phyloP scores from a whole-genome alignment of 1,140 invertebrate genomes.

The Ceratoteleas bidentatus region DNA sequence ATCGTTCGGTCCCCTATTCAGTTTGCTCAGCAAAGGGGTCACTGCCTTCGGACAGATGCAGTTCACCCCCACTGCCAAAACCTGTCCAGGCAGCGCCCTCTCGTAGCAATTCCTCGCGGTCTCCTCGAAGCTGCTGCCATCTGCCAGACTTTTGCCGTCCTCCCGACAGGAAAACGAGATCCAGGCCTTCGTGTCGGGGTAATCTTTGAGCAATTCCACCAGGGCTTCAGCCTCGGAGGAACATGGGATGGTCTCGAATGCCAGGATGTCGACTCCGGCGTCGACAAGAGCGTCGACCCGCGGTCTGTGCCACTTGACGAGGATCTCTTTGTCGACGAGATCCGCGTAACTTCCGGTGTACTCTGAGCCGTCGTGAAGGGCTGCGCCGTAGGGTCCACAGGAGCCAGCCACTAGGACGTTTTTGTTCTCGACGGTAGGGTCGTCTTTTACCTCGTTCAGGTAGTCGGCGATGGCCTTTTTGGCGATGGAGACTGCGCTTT shows the following conservation, averaged over 20 bases:
- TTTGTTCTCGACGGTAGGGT: constrained; percentile 39
- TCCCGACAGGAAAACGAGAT: constrained; percentile 90
- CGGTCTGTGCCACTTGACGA: constrained; percentile 90
- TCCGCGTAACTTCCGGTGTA: constrained; percentile 92
- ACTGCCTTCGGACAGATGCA: constrained; percentile 87
- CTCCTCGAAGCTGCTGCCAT: constrained; percentile 88
- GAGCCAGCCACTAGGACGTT: constrained; percentile 88
- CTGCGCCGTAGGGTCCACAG: constrained; percentile 94
- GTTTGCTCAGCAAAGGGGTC: constrained; percentile 80
- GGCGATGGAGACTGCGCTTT: constrained; percentile 86
- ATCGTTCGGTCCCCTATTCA: constrained; percentile 72
- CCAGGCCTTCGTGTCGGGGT: constrained; percentile 88
- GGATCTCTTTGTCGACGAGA: constrained; percentile 83
- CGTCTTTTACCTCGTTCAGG: constrained; percentile 78
- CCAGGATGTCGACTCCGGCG: constrained; percentile 90
- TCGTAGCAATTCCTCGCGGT: constrained; percentile 85
- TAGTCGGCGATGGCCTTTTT: constrained; percentile 83
- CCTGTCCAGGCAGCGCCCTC: constrained; percentile 82
- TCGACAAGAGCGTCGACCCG: constrained; percentile 88
- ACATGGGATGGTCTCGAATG: constrained; percentile 95
- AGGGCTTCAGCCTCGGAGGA: constrained; percentile 90
- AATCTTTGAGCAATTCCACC: constrained; percentile 88
- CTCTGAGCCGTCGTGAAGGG: constrained; percentile 93
- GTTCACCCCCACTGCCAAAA: constrained; percentile 92
- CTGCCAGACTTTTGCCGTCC: constrained; percentile 85